A percentile compares a stretch with the other conserved stretches of the same genome.
Evolutionary conservation across 2,888 invertebrate genomes (phyloP).

Genomic region (Pseudanteris insignis): DNA sequence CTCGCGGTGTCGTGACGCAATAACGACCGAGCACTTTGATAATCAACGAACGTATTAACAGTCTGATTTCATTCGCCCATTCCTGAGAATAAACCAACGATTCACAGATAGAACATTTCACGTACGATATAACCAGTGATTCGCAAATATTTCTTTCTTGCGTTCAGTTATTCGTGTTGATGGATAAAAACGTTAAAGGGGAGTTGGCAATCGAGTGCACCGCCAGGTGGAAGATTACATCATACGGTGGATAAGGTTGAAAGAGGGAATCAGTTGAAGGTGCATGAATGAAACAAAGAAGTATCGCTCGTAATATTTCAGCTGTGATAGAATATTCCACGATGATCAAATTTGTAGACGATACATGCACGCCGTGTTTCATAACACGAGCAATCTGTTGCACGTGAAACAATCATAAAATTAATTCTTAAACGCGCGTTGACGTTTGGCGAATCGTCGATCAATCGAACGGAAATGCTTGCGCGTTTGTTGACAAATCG

Average conservation of each 20-base stretch:
- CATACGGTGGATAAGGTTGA: constrained; percentile 12
- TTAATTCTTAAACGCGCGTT: constrained; percentile 21
- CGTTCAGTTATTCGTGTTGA: neutral
- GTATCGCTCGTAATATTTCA: constrained; percentile 15
- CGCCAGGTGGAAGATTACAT: no score
- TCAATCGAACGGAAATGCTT: constrained; percentile 10
- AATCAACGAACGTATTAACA: no score
- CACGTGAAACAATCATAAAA: constrained; percentile 20
- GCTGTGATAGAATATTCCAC: constrained; percentile 27
- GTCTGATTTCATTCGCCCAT: no score
- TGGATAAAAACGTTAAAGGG: no score
- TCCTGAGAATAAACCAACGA: no score
- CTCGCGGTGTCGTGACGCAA: no score
- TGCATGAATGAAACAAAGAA: constrained; percentile 16
- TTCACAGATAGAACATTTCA: no score
- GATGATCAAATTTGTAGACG: constrained; percentile 30
- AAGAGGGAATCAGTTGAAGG: neutral
- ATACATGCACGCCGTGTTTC: constrained; percentile 25
- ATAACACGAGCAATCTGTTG: constrained; percentile 32
- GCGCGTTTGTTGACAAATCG: constrained; percentile 28
- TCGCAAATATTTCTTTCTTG: neutral
- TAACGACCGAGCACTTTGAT: no score
- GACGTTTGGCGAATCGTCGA: constrained; percentile 8
- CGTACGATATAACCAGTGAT: no score
- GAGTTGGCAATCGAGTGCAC: no score